Evolutionary conservation across 2,113 vertebrate genomes (phyloP), one percentile per base, ranked within the genome.

Genomic region (Stomatorhinus ivindoensis): DNA sequence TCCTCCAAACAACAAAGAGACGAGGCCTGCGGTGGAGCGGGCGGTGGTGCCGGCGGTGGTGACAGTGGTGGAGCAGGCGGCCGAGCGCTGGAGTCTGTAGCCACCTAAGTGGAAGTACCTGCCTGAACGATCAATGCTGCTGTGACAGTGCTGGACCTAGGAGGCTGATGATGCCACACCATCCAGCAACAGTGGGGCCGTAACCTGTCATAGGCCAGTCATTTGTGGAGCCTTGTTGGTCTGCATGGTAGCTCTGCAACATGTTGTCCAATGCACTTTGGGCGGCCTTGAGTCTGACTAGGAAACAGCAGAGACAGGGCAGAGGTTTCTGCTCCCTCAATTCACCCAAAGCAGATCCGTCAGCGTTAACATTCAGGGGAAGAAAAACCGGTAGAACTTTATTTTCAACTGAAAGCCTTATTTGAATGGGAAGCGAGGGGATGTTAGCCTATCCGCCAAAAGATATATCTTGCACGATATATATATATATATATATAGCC

Each of bases 401-500:
- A 93, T 90, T 91, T 92, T 92, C 55, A 42, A 84, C 82, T 42
- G 44, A 47, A 47, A 21, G 21, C 44, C 44, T 80, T n/a, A n/a
- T n/a, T 80, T 42, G 73, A 76, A 47, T 47, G 44, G 61, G 91
- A 90, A 76, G 89, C 50, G 89, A 91, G 92, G 93, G 89, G 86
- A 87, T 46, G 88, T 90, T 88, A 91, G 94, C 94, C 94, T 93
- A 94, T 92, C 93, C 88, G 50, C 88, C 88, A 90, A 93, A 95
- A 89, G 69, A n/a, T n/a, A n/a, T 94, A 93, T 93, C 93, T 93
- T 90, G 91, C 95, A 94, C 61, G 85, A 90, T 90, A 90, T 95
- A 95, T 95, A 95, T 95, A 95, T 97, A 95, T 13, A 0, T 15
- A 0, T 48, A 0, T 97, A 61, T 17, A n/a, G n/a, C n/a, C n/a